phyloP scores from a whole-genome alignment of 1,140 invertebrate species.

The Samia ricini region DNA sequence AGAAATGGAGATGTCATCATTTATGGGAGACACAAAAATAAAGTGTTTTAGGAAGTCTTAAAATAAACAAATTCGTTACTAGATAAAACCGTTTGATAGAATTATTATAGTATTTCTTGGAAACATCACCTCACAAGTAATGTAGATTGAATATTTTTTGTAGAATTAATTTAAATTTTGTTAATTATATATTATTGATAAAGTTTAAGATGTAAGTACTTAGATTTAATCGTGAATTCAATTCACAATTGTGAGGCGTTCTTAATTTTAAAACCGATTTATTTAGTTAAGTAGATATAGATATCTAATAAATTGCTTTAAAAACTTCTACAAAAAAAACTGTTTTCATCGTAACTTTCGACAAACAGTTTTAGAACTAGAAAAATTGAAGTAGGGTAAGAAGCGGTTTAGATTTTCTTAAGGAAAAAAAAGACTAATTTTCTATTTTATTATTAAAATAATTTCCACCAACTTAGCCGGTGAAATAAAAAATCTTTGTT shows the following conservation, averaged over 20 bases:
- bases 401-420: too few relatives aligned
- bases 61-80: neutral
- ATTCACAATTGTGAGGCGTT: neutral
- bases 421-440: too few relatives aligned
- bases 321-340: neutral
- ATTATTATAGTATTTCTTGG: neutral
- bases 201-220: neutral
- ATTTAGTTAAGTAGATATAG: neutral
- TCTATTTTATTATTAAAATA: too few relatives aligned
- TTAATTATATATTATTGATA: neutral
- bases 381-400: too few relatives aligned
- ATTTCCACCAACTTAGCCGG: too few relatives aligned
- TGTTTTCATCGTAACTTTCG: neutral
- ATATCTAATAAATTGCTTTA: neutral
- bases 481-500: too few relatives aligned
- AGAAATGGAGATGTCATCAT: slow-evolving; percentile 11
- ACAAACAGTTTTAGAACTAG: too few relatives aligned
- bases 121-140: neutral
- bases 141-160: too few relatives aligned
- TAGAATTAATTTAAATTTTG: too few relatives aligned
- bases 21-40: neutral
- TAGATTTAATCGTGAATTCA: neutral
- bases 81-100: neutral
- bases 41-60: too few relatives aligned
- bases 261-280: neutral